phyloP scores from a whole-genome alignment of 2,797 vertebrate species.

The Oryzias sinensis region DNA sequence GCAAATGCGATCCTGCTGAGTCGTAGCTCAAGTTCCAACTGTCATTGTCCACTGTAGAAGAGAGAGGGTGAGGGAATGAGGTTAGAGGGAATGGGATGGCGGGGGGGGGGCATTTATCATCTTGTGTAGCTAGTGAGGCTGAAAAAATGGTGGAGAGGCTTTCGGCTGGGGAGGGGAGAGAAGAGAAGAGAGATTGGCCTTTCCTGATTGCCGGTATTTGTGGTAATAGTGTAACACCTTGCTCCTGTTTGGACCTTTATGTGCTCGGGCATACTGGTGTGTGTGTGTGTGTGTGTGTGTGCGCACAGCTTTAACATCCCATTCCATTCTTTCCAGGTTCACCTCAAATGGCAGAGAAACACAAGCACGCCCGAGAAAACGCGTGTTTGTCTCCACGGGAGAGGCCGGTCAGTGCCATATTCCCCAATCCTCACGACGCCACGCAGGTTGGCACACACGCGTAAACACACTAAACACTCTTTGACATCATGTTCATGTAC shows the following conservation, averaged over 20 bases:
- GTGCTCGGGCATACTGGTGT: constrained; percentile 17
- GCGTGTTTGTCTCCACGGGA: constrained; percentile 93
- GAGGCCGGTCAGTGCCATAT: constrained; percentile 94
- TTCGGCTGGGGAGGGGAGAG: constrained; percentile 11
- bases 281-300: constrained; percentile 6
- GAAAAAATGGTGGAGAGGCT: constrained; percentile 52
- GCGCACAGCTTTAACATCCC: constrained; percentile 22
- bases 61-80: constrained; percentile 14
- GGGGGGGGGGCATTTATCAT: constrained; percentile 61
- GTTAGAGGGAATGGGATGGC: constrained; percentile 10
- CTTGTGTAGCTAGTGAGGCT: constrained; percentile 57
- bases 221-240: constrained; percentile 64
- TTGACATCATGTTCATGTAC: background rate
- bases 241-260: constrained; percentile 42
- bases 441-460: constrained; percentile 81
- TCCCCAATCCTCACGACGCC: constrained; percentile 86
- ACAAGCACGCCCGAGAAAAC: constrained; percentile 97
- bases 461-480: background rate
- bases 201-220: constrained; percentile 66
- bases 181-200: constrained; percentile 58
- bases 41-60: constrained; percentile 32
- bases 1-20: constrained; percentile 20
- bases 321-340: constrained; percentile 81
- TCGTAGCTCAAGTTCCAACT: constrained; percentile 14
- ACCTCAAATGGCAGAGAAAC: constrained; percentile 95